Base-by-base conservation (phyloP, 2,113 vertebrate species). In the Syrrhaptes paradoxus region DNA sequence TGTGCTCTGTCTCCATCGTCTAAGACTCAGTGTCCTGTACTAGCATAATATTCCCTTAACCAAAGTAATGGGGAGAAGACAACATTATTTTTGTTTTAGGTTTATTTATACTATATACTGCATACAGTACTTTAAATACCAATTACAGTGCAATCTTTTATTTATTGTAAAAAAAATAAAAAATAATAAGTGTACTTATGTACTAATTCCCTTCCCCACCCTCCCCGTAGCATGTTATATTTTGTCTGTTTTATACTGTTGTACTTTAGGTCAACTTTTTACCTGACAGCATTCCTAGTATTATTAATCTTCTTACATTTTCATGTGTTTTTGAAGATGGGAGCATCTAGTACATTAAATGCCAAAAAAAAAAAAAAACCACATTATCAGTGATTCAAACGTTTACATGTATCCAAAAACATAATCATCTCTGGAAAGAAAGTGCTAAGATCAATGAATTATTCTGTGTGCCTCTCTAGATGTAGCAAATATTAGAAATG, bases 121-220 rank as follows among this genome's bases (percentile, higher is more conserved):
- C 99, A 99, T 99, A 98, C 99, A 99, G 99, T 99, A 99, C 99
- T 99, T 99, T 99, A 99, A 99, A 99, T 99, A 99, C 99, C 98
- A 99, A 99, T 99, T 99, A 99, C 99, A 99, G 99, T 99, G 99
- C 99, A 99, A 99, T 99, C 99, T 99, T 98, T 99, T 99, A 99
- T 99, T 99, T 99, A 99, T 99, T 99, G 98, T 99, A 98, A 98
- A 99, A 98, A 98, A 98, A 98, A 98, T 96, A 98, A 98, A 98
- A 98, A 98, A 95, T 90, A 98, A 98, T 98, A 98, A 98, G 98
- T 99, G 98, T 99, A 99, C 99, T 99, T 99, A 99, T 99, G 98
- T 99, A 99, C 99, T 99, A 99, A 99, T 99, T 98, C 98, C 96
- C 96, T 93, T 95, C 95, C 71, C 61, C 45, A 3, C 54, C 88